A percentile compares a stretch with the other conserved stretches of the same genome.
Conservation (phyloP, 2,888 invertebrate species). For the Lasioglossum pauxillum region DNA sequence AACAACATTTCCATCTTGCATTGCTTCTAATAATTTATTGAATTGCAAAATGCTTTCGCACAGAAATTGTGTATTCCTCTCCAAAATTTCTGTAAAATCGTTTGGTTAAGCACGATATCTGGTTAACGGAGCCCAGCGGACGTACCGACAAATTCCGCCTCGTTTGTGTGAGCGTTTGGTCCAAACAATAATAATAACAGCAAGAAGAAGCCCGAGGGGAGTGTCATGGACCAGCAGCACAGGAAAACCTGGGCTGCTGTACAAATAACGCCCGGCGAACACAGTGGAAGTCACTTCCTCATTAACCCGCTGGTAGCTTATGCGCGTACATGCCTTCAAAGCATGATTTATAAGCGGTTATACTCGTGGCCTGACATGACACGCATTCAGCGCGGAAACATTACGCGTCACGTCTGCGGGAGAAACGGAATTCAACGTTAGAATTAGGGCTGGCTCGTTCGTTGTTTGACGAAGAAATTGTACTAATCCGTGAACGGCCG, state of each 20-base stretch:
- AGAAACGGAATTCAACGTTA: conserved; percentile 1
- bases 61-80: background rate
- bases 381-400: conserved; percentile 23
- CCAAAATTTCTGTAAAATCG: background rate
- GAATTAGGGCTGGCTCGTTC: background rate
- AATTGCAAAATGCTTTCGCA: background rate
- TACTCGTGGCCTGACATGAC: conserved; percentile 30
- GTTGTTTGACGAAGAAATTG: background rate
- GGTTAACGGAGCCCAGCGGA: background rate
- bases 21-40: background rate
- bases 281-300: conserved; percentile 61
- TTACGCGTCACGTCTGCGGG: conserved; percentile 7
- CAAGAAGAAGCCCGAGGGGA: background rate
- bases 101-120: background rate
- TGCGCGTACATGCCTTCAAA: conserved; percentile 40
- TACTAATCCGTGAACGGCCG: background rate
- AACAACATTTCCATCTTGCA: too few species aligned
- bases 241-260: conserved; percentile 13
- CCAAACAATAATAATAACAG: background rate
- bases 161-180: background rate
- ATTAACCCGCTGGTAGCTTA: conserved; percentile 43
- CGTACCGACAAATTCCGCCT: background rate
- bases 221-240: conserved; percentile 20
- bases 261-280: conserved; percentile 45
- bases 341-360: conserved; percentile 48